Evolutionary conservation across 2,797 vertebrate species (phyloP).

Genomic region (Psittacula derbiana): DNA sequence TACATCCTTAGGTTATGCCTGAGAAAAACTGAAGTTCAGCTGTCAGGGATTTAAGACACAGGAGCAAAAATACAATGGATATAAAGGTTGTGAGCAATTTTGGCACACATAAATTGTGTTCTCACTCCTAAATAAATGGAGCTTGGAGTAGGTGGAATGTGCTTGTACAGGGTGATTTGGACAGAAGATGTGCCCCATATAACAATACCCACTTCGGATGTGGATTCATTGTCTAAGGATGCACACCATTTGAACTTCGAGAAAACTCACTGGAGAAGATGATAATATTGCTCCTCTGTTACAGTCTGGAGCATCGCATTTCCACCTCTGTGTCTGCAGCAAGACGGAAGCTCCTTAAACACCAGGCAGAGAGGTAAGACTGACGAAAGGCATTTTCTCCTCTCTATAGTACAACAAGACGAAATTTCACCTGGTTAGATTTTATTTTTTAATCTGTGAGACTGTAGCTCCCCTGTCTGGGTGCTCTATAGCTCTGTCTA

Average conservation of each 20-base stretch:
- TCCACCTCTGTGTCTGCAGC: neutral
- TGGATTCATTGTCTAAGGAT: neutral
- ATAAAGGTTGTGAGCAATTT: neutral
- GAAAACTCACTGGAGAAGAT: neutral
- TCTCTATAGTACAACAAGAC: neutral
- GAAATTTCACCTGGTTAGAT: slow-evolving; percentile 14
- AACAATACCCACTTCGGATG: neutral
- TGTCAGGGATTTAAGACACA: neutral
- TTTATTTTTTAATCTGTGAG: neutral
- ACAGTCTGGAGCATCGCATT: slow-evolving; percentile 4
- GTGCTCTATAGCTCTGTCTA: neutral
- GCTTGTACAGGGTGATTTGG: neutral
- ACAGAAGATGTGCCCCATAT: neutral
- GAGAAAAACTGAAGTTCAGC: neutral
- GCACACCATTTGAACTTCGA: neutral
- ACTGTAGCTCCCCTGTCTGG: neutral
- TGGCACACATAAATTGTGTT: neutral
- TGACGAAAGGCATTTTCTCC: neutral
- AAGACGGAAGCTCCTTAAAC: neutral
- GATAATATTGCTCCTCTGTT: neutral
- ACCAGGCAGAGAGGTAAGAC: neutral
- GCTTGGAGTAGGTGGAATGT: neutral
- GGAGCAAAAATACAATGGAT: neutral
- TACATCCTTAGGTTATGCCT: neutral
- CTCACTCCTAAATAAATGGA: neutral